Percentiles rank a stretch among this genome's conserved stretches.
These are phyloP conservation scores for Parasteatoda tepidariorum DNA, from an alignment of 1,140 invertebrate species.

Conservation along the genomic window DNA sequence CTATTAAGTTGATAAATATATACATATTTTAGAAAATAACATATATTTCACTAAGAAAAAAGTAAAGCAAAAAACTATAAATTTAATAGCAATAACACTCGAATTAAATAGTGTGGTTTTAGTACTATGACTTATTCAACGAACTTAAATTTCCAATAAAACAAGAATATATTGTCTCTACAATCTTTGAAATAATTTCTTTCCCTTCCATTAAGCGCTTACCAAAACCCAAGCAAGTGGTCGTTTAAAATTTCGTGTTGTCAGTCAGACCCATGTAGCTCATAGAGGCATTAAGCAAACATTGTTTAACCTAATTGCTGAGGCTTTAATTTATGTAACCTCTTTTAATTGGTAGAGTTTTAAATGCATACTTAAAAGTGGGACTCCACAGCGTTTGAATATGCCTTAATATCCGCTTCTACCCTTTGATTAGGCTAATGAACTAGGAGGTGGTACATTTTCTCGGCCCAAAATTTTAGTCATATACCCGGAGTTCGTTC, in stretches of 20 bases:
- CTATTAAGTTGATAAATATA: too few species aligned
- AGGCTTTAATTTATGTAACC: constrained; percentile 55
- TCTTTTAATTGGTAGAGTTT: constrained; percentile 53
- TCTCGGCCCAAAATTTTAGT: constrained; percentile 28
- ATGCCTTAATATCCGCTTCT: constrained; percentile 46
- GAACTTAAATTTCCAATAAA: too few species aligned
- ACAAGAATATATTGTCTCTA: too few species aligned
- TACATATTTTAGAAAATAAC: too few species aligned
- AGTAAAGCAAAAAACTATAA: too few species aligned
- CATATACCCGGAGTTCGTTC: background rate
- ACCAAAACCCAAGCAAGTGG: constrained; percentile 10
- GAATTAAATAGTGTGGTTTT: too few species aligned
- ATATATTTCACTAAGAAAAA: too few species aligned
- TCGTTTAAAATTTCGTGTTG: constrained; percentile 36
- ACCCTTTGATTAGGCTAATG: constrained; percentile 46
- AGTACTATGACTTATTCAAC: too few species aligned
- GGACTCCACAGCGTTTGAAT: constrained; percentile 37
- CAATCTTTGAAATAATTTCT: constrained; percentile 43
- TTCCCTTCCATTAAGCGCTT: constrained; percentile 23
- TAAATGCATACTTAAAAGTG: constrained; percentile 37
- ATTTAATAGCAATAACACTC: too few species aligned
- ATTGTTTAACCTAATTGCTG: constrained; percentile 52
- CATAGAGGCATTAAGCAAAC: constrained; percentile 47
- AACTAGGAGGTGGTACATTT: constrained; percentile 19
- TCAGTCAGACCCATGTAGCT: constrained; percentile 30